phyloP scores from a whole-genome alignment of 2,888 invertebrate species.

The Leptopilina myrica region DNA sequence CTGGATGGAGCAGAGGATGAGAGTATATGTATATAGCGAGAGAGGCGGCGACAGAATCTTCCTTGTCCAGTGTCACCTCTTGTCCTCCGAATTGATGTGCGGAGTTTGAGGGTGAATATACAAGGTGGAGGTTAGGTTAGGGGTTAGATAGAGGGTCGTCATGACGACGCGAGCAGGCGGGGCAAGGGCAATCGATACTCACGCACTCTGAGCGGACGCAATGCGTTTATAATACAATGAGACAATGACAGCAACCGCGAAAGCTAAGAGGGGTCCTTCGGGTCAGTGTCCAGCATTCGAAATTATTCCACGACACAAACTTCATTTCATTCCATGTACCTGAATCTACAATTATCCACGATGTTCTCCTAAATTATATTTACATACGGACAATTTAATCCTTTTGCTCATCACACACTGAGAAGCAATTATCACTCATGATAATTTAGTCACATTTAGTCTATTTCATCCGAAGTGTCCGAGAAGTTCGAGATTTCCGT shows the following conservation, averaged over 20 bases:
- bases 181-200: constrained; percentile 85
- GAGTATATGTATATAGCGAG: background rate
- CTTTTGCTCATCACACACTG: too few relatives aligned
- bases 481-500: too few relatives aligned
- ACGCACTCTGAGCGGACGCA: constrained; percentile 75
- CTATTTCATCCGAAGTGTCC: too few relatives aligned
- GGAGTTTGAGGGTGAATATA: constrained; percentile 57
- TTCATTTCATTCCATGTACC: background rate
- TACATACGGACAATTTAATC: too few relatives aligned
- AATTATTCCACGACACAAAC: constrained; percentile 10
- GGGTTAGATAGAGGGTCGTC: constrained; percentile 77
- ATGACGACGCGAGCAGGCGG: constrained; percentile 79
- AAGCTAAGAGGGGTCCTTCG: constrained; percentile 51
- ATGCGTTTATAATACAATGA: constrained; percentile 73
- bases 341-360: background rate
- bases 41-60: constrained; percentile 39
- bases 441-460: too few relatives aligned
- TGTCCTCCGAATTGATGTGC: constrained; percentile 39
- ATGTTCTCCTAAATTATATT: too few relatives aligned
- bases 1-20: constrained; percentile 10
- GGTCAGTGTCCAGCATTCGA: constrained; percentile 18
- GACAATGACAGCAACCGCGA: constrained; percentile 70
- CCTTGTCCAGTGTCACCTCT: constrained; percentile 32
- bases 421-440: too few relatives aligned
- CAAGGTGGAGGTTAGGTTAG: constrained; percentile 70